Evolutionary conservation across 1,140 invertebrate species (phyloP).

Genomic region (Heliconius eleuchia): DNA sequence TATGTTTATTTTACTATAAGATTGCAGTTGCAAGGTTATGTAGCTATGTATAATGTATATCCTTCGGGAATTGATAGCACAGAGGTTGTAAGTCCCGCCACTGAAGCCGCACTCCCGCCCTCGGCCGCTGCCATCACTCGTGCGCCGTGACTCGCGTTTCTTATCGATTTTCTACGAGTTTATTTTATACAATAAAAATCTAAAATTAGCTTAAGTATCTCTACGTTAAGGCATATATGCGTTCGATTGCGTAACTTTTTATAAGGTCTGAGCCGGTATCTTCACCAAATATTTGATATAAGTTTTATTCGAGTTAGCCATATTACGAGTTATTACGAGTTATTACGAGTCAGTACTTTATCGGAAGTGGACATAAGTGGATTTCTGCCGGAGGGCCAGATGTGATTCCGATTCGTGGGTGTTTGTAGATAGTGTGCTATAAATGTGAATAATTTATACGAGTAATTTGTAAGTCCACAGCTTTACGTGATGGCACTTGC

Average conservation of each 20-base stretch:
- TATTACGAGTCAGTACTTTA: conserved; percentile 76
- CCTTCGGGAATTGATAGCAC: not conserved
- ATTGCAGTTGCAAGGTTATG: not conserved
- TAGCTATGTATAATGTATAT: not conserved
- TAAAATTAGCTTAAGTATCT: conserved; percentile 65
- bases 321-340: conserved; percentile 80
- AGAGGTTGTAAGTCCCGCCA: not conserved
- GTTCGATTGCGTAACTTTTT: conserved; percentile 73
- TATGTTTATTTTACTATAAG: not conserved
- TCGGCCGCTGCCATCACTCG: not conserved
- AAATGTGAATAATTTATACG: conserved; percentile 81
- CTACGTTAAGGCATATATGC: conserved; percentile 58
- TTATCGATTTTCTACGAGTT: conserved; percentile 76
- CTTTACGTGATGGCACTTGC: conserved; percentile 76
- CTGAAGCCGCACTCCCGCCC: not conserved
- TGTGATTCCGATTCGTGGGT: conserved; percentile 68
- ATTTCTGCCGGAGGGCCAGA: conserved; percentile 71
- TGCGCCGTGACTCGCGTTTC: conserved; percentile 42
- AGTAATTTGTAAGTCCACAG: conserved; percentile 79
- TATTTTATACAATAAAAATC: conserved; percentile 67
- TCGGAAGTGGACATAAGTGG: conserved; percentile 69
- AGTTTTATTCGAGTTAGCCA: conserved; percentile 78
- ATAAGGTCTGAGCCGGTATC: conserved; percentile 69
- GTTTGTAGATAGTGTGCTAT: conserved; percentile 81
- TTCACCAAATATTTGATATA: conserved; percentile 80